Evolutionary conservation across 2,888 invertebrate species (phyloP), one percentile per base, ranked within the genome.

Genomic region (Papilio elwesi): DNA sequence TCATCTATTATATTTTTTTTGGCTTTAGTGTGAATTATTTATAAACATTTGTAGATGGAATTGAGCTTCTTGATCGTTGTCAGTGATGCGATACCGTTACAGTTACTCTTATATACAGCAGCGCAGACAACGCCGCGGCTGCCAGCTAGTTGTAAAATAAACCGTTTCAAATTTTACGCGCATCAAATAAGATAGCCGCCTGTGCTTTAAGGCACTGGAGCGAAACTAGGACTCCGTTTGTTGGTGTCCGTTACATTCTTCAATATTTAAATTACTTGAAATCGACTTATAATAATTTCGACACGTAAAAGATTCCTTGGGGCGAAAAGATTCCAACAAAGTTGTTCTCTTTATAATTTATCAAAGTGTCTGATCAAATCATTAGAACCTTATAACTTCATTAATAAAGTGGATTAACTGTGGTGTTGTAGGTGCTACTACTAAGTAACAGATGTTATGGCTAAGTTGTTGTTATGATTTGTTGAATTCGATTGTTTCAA

Each of bases 131-230:
- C 43, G 59, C 59, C 59, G 59, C 43, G 59, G 59, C 59, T 38
- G n/a, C 43, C 15, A 43, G 59, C 59, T 62, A 62, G 59, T 62
- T 62, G 65, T 57, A 49, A 51, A 71, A 71, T 71, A 51, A 69
- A 62, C 65, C 71, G 71, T 71, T 71, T 65, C 66, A 66, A 71
- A 71, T 71, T 71, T 71, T 59, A 66, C 71, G 71, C 70, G 70
- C 55, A 55, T 65, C 52, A 70, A 57, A 57, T 57, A 47, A 68
- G 49, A 65, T 65, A 53, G 47, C 26, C 43, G 64, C 55, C 53
- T 48, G 36, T 64, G 70, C 47, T 68, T 57, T 70, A 52, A 12
- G 64, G 53, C 48, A 65, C 36, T 64, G 70, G 48, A 70, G 64
- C 70, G 64, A n/a, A 64, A 64, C 64, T 70, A 70, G 64, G 64